Conservation (phyloP, 2,888 invertebrate species). For the Lasioglossum vierecki region DNA sequence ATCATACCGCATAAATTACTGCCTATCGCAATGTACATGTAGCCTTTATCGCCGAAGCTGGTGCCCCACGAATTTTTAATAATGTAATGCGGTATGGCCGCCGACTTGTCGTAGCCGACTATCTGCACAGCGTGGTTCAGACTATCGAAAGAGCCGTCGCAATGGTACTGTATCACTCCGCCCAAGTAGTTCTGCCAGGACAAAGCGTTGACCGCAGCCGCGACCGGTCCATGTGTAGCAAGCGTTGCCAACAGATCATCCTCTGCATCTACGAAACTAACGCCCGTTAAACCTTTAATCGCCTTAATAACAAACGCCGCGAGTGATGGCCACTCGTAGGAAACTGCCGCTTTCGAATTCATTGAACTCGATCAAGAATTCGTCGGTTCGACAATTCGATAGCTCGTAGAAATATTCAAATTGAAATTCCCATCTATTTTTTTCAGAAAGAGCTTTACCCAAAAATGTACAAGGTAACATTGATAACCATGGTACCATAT, state of each 20-base stretch:
- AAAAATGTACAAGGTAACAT: too few species aligned
- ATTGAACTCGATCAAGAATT: neutral
- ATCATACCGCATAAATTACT: slow-evolving; percentile 90
- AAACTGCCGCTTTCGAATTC: neutral
- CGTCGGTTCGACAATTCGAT: neutral
- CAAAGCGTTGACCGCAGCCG: slow-evolving; percentile 92
- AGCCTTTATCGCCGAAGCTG: slow-evolving; percentile 91
- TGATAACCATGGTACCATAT: too few species aligned
- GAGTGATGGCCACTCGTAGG: slow-evolving; percentile 1
- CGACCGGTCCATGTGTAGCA: slow-evolving; percentile 90
- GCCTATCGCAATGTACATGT: slow-evolving; percentile 90
- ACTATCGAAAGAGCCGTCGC: slow-evolving; percentile 86
- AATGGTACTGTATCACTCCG: slow-evolving; percentile 93
- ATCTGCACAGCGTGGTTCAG: slow-evolving; percentile 94
- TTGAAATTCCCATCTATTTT: neutral
- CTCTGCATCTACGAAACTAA: slow-evolving; percentile 88
- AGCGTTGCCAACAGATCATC: slow-evolving; percentile 86
- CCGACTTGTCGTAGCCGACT: slow-evolving; percentile 92
- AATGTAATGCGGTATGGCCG: slow-evolving; percentile 91
- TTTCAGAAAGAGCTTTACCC: too few species aligned
- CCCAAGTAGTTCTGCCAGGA: slow-evolving; percentile 95
- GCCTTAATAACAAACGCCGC: slow-evolving; percentile 35
- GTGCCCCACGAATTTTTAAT: slow-evolving; percentile 94
- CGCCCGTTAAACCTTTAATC: slow-evolving; percentile 49
- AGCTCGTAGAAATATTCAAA: neutral